These are phyloP conservation scores for Aethes cnicana DNA, from an alignment of 2,888 invertebrate species.

Conservation along the genomic window DNA sequence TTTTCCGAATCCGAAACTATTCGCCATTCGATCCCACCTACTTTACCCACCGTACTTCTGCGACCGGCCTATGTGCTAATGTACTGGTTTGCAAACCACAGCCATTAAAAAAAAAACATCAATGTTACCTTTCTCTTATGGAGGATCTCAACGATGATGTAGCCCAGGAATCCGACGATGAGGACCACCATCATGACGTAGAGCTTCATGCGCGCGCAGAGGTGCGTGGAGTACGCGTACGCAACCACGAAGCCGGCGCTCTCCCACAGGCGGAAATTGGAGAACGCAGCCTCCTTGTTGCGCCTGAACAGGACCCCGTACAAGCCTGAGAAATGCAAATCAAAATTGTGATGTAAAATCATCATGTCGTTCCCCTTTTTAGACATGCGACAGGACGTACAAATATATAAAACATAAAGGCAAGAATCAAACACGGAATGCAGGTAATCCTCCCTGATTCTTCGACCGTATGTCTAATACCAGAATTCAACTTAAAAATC, in stretches of 20 bases:
- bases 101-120: not conserved
- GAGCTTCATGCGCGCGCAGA: conserved; percentile 93
- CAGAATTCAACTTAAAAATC: too few relatives aligned
- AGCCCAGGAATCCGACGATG: conserved; percentile 88
- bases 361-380: not conserved
- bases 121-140: conserved; percentile 89
- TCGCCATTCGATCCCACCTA: too few relatives aligned
- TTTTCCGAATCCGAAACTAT: too few relatives aligned
- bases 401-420: too few relatives aligned
- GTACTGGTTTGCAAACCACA: too few relatives aligned
- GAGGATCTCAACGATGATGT: conserved; percentile 90
- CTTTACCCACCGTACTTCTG: too few relatives aligned
- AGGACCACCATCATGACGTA: conserved; percentile 92
- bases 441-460: too few relatives aligned
- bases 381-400: too few relatives aligned
- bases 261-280: conserved; percentile 95
- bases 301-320: conserved; percentile 93
- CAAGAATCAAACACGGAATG: too few relatives aligned
- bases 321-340: conserved; percentile 80
- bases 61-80: too few relatives aligned
- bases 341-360: not conserved
- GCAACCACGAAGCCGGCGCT: conserved; percentile 94
- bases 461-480: too few relatives aligned
- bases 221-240: conserved; percentile 93
- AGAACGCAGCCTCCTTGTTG: conserved; percentile 96